Evolutionary conservation across 2,888 invertebrate genomes (phyloP).

Genomic region (Keiferia lycopersicella): DNA sequence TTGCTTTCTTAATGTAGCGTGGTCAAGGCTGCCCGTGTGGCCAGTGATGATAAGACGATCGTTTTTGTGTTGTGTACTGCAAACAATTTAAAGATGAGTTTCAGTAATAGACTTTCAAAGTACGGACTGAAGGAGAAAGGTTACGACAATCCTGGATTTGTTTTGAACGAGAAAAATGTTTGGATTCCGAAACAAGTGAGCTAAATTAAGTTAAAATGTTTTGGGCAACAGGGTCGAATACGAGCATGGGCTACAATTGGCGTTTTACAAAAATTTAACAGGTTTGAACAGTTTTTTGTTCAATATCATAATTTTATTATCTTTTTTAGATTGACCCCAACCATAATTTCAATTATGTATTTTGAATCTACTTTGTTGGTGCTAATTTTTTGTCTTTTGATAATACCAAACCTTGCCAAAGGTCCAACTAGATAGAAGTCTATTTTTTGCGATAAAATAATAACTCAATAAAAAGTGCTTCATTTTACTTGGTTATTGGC

Average conservation of each 20-base stretch:
- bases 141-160: slow-evolving; percentile 67
- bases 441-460: slow-evolving; percentile 16
- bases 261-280: no score
- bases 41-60: slow-evolving; percentile 38
- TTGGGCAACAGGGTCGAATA: no score
- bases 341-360: no score
- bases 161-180: slow-evolving; percentile 62
- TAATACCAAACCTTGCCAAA: not conserved
- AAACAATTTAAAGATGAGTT: slow-evolving; percentile 37
- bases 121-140: slow-evolving; percentile 51
- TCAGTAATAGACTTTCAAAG: slow-evolving; percentile 39
- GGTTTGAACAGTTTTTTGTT: no score
- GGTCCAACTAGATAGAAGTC: not conserved
- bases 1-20: slow-evolving; percentile 40
- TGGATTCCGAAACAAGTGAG: slow-evolving; percentile 40
- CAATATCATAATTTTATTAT: no score
- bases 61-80: slow-evolving; percentile 1
- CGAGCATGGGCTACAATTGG: no score
- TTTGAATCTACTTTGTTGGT: not conserved
- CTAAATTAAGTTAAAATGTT: not conserved
- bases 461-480: slow-evolving; percentile 13
- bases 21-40: slow-evolving; percentile 45
- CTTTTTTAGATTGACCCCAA: not conserved
- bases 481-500: not conserved
- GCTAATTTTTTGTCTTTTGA: not conserved